Conservation (phyloP, 2,113 vertebrate genomes). For the Naja naja region DNA sequence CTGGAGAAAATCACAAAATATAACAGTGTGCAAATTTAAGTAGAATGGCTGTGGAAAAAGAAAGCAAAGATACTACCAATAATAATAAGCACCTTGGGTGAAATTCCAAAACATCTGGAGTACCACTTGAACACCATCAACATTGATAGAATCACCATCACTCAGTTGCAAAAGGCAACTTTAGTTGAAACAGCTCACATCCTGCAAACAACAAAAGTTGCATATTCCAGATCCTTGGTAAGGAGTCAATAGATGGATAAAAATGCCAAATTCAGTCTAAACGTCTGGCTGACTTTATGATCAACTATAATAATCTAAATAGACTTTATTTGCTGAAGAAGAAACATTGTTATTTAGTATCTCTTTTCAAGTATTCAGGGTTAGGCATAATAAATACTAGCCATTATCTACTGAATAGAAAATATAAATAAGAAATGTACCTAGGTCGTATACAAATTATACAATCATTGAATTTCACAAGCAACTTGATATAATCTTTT, state of each 20-base stretch:
- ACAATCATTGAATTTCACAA: neutral
- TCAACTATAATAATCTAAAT: neutral
- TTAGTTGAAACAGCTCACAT: neutral
- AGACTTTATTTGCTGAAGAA: slow-evolving; percentile 28
- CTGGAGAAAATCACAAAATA: neutral
- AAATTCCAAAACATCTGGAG: neutral
- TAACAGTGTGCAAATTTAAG: neutral
- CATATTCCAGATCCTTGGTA: neutral
- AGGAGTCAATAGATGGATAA: neutral
- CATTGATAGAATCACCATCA: neutral
- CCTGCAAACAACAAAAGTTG: neutral
- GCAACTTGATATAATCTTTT: too few species aligned
- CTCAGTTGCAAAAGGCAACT: neutral
- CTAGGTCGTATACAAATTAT: neutral
- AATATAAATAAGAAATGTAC: slow-evolving; percentile 27
- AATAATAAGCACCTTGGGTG: neutral
- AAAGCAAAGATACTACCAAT: neutral
- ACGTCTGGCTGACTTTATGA: neutral
- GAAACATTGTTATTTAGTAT: slow-evolving; percentile 44
- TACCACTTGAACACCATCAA: neutral
- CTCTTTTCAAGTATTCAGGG: slow-evolving; percentile 28
- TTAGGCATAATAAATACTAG: slow-evolving; percentile 44
- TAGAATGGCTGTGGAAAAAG: neutral
- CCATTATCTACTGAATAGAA: slow-evolving; percentile 22
- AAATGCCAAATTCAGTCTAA: neutral